Evolutionary conservation across 2,113 vertebrate species (phyloP).

Genomic region (Nestor notabilis): DNA sequence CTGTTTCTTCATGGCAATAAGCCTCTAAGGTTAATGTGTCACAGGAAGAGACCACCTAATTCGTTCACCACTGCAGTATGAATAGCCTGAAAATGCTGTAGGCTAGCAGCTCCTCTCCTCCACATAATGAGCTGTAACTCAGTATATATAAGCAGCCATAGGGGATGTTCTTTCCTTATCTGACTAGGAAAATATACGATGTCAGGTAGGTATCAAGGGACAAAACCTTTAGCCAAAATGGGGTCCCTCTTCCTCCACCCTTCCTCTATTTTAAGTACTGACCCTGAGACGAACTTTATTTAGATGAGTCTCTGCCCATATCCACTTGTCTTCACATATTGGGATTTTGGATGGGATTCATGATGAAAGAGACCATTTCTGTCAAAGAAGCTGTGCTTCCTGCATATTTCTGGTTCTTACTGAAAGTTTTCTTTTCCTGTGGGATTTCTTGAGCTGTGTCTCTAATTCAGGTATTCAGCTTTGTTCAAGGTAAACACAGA

Average conservation of each 20-base stretch:
- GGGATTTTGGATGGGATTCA: not conserved
- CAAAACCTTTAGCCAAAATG: not conserved
- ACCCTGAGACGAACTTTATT: not conserved
- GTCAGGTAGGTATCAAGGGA: not conserved
- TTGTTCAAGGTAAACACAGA: not conserved
- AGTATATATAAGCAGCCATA: not conserved
- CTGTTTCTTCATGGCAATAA: not conserved
- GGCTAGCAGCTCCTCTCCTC: not conserved
- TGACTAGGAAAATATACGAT: not conserved
- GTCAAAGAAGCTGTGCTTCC: not conserved
- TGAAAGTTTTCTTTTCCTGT: not conserved
- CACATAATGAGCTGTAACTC: not conserved
- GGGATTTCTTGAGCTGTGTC: not conserved
- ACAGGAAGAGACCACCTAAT: not conserved
- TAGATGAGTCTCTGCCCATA: not conserved
- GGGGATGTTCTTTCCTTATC: not conserved
- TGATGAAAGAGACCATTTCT: not conserved
- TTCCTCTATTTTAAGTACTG: not conserved
- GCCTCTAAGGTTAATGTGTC: not conserved
- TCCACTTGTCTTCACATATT: not conserved
- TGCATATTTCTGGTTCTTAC: slow-evolving; percentile 4
- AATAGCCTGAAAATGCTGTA: not conserved
- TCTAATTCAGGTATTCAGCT: slow-evolving; percentile 22
- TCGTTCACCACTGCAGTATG: not conserved
- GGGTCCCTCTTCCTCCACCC: not conserved